A percentile compares a stretch with the other conserved stretches of the same genome.
These are phyloP conservation scores for Rhodinocichla rosea DNA, from an alignment of 2,113 vertebrate genomes.

Conservation along the genomic window DNA sequence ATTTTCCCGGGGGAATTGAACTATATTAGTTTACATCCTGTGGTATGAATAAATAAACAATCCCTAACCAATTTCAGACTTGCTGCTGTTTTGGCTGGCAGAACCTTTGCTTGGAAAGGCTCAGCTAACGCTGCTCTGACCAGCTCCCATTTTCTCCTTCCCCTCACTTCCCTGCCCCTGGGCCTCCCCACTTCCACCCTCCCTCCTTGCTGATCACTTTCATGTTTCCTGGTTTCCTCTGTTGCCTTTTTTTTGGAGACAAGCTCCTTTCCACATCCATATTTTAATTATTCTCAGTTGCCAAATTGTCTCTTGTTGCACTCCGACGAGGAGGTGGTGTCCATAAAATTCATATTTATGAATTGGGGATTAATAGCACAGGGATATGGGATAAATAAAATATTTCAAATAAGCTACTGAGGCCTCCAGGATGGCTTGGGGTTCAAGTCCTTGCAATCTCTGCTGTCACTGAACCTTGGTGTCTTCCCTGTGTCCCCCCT, in stretches of 20 bases:
- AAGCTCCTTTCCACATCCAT: neutral
- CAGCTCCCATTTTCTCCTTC: neutral
- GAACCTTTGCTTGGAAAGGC: neutral
- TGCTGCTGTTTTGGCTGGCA: slow-evolving; percentile 51
- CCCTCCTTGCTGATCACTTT: neutral
- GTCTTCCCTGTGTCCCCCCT: neutral
- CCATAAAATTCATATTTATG: neutral
- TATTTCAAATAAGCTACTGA: neutral
- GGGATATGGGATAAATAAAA: neutral
- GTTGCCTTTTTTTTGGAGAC: neutral
- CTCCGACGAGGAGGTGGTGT: neutral
- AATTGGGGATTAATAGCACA: neutral
- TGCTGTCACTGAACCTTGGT: neutral
- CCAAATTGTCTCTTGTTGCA: neutral
- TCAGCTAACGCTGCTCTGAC: neutral
- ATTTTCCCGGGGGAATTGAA: slow-evolving; percentile 8
- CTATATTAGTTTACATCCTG: slow-evolving; percentile 61
- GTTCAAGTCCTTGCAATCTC: neutral
- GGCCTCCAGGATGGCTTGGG: neutral
- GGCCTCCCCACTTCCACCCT: neutral
- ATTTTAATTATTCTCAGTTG: neutral
- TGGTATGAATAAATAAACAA: slow-evolving; percentile 62
- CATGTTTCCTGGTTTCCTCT: neutral
- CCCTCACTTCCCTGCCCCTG: neutral
- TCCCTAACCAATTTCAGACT: slow-evolving; percentile 48